phyloP scores from a whole-genome alignment of 64 coral and sea anemone species.

The Actinia equina region DNA sequence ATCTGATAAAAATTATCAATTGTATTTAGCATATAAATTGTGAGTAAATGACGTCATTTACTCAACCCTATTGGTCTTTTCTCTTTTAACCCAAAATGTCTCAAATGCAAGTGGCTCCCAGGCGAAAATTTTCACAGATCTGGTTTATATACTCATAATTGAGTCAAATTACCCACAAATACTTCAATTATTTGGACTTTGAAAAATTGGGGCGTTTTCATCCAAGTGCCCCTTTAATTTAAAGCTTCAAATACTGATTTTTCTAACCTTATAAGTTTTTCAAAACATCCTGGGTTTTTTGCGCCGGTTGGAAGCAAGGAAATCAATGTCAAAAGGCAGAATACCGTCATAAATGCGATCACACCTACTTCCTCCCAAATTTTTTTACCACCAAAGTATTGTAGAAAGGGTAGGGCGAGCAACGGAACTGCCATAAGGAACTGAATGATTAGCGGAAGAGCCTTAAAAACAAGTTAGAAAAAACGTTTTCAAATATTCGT shows the following conservation, averaged over 20 bases:
- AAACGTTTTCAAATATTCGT: background rate
- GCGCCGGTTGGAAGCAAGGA: constrained; percentile 58
- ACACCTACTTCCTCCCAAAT: constrained; percentile 35
- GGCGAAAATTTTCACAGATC: too few species aligned
- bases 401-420: constrained; percentile 32
- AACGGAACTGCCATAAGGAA: constrained; percentile 64
- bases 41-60: too few species aligned
- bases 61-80: too few species aligned
- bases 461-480: background rate
- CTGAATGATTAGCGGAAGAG: constrained; percentile 34
- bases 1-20: too few species aligned
- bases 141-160: too few species aligned
- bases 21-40: too few species aligned
- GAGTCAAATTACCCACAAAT: too few species aligned
- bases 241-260: background rate
- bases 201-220: too few species aligned
- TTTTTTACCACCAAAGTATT: constrained; percentile 22
- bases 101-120: too few species aligned
- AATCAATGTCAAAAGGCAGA: constrained; percentile 52
- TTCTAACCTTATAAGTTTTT: constrained; percentile 66
- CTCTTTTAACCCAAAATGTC: too few species aligned
- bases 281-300: constrained; percentile 52
- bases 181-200: too few species aligned
- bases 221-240: too few species aligned
- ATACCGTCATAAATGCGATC: constrained; percentile 12